phyloP scores from a whole-genome alignment of 2,797 vertebrate genomes.

The Antennarius maculatus region DNA sequence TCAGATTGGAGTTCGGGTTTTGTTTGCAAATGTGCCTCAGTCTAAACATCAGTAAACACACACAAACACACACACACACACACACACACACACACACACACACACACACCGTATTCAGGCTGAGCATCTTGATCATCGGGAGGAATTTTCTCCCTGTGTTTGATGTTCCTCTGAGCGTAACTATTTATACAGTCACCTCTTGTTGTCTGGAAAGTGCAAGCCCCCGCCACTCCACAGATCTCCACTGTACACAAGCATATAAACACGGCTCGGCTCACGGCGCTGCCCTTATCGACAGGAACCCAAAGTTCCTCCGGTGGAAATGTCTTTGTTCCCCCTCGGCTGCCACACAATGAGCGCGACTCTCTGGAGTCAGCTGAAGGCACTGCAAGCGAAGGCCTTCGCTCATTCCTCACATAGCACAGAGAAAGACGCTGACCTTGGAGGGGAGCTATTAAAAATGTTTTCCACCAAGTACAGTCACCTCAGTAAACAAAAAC shows the following conservation, averaged over 20 bases:
- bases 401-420: slow-evolving; percentile 74
- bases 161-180: slow-evolving; percentile 75
- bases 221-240: slow-evolving; percentile 61
- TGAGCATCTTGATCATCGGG: slow-evolving; percentile 61
- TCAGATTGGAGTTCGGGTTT: slow-evolving; percentile 13
- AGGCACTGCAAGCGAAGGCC: slow-evolving; percentile 68
- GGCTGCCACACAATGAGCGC: slow-evolving; percentile 81
- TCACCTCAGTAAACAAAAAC: slow-evolving; percentile 57
- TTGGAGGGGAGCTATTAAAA: slow-evolving; percentile 69
- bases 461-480: slow-evolving; percentile 45
- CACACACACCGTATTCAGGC: slow-evolving; percentile 21
- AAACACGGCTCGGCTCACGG: slow-evolving; percentile 75
- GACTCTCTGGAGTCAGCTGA: slow-evolving; percentile 82
- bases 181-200: slow-evolving; percentile 82
- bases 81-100: neutral
- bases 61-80: neutral
- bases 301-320: slow-evolving; percentile 85
- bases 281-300: slow-evolving; percentile 86
- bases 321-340: slow-evolving; percentile 84
- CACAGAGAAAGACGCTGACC: slow-evolving; percentile 63
- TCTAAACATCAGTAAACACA: slow-evolving; percentile 17
- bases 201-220: slow-evolving; percentile 77
- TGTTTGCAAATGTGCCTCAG: slow-evolving; percentile 19
- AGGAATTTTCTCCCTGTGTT: slow-evolving; percentile 72
- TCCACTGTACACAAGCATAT: slow-evolving; percentile 77